Conservation (phyloP, 2,888 invertebrate genomes). For the Diarsia rubi region DNA sequence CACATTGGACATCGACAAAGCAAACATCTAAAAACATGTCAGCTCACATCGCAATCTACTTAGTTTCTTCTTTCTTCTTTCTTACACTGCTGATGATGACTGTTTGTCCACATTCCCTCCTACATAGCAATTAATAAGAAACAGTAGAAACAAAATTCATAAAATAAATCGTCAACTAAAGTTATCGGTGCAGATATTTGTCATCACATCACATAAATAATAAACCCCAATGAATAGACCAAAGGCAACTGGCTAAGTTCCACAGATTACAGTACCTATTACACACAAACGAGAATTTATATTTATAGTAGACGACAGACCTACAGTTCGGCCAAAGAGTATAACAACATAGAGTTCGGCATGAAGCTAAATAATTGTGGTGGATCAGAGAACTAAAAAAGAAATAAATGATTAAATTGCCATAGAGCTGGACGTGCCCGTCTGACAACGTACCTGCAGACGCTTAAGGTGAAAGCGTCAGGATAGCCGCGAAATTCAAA, state of each 20-base stretch:
- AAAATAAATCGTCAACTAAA: slow-evolving; percentile 51
- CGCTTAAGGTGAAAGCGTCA: no score
- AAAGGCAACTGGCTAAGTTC: slow-evolving; percentile 8
- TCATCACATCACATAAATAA: slow-evolving; percentile 59
- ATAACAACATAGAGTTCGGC: no score
- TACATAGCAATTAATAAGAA: slow-evolving; percentile 24
- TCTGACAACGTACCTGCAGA: no score
- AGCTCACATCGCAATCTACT: slow-evolving; percentile 62
- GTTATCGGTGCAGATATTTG: slow-evolving; percentile 52
- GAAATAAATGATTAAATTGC: no score
- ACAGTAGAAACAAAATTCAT: slow-evolving; percentile 43
- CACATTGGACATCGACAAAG: slow-evolving; percentile 79
- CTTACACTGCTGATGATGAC: slow-evolving; percentile 36
- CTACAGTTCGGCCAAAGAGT: slow-evolving; percentile 1
- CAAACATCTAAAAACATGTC: slow-evolving; percentile 76
- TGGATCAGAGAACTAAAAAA: neutral
- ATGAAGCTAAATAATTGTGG: slow-evolving; percentile 10
- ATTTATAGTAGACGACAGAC: no score
- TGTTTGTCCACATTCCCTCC: slow-evolving; percentile 40
- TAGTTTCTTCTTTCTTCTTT: slow-evolving; percentile 41
- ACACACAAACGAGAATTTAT: neutral
- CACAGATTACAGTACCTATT: no score
- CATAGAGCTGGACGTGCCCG: no score
- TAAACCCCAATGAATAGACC: no score
- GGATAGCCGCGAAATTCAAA: no score